phyloP scores from a whole-genome alignment of 2,113 vertebrate species.

The Chamaetylas fuelleborni region DNA sequence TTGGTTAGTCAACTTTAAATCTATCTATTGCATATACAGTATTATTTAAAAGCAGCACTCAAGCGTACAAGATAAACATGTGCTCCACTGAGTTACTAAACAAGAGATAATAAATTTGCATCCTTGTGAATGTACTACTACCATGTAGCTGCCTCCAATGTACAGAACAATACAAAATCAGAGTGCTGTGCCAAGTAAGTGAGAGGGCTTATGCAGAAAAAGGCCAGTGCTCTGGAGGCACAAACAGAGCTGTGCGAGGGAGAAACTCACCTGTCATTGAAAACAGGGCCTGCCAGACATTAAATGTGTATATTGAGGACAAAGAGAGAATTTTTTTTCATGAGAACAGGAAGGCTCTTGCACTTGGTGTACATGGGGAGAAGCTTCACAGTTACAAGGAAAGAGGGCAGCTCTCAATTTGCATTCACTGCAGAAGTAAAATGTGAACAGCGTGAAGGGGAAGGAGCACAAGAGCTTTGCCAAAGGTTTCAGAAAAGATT shows the following conservation, averaged over 20 bases:
- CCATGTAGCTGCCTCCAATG: neutral
- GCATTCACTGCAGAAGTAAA: neutral
- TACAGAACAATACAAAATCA: neutral
- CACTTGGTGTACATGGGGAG: neutral
- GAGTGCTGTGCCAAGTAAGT: neutral
- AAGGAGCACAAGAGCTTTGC: neutral
- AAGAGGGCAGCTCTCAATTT: neutral
- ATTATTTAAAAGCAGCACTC: conserved; percentile 47
- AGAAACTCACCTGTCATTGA: neutral
- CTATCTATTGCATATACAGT: neutral
- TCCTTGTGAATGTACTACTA: neutral
- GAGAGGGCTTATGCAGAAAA: neutral
- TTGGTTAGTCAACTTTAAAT: conserved; percentile 60
- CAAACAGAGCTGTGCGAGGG: neutral
- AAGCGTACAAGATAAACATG: conserved; percentile 46
- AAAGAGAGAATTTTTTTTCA: neutral
- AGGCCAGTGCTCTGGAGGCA: neutral
- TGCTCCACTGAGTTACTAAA: conserved; percentile 41
- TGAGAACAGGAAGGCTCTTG: neutral
- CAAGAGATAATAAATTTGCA: conserved; percentile 15
- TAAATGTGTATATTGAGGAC: neutral
- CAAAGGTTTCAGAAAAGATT: neutral
- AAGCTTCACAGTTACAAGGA: neutral
- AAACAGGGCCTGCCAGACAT: neutral
- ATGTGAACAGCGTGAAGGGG: neutral